Evolutionary conservation across 2,797 vertebrate genomes (phyloP).

Genomic region (Rhynchonycteris naso): DNA sequence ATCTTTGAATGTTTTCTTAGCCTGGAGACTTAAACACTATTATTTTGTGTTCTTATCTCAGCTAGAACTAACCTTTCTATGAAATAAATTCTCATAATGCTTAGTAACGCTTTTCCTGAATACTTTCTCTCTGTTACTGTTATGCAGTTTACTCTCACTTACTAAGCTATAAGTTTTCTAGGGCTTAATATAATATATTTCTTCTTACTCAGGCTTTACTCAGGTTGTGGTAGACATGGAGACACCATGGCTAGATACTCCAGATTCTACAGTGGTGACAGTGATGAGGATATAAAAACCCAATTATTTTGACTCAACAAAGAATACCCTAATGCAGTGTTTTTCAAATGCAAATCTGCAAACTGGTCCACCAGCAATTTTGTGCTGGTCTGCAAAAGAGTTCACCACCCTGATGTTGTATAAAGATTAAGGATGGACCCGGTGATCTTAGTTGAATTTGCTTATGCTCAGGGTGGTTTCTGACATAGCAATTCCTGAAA

Average conservation of each 20-base stretch:
- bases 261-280: not conserved
- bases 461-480: too few species aligned
- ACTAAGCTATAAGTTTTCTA: not conserved
- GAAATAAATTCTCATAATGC: not conserved
- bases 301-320: not conserved
- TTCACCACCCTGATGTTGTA: too few species aligned
- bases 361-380: too few species aligned
- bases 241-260: not conserved
- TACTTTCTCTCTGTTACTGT: not conserved
- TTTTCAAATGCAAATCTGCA: too few species aligned
- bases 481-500: too few species aligned
- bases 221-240: not conserved
- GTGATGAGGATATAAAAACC: not conserved
- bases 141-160: not conserved
- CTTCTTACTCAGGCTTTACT: not conserved
- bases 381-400: too few species aligned
- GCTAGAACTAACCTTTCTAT: conserved; percentile 33
- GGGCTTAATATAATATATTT: not conserved
- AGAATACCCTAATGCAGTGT: not conserved
- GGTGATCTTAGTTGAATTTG: too few species aligned
- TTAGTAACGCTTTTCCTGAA: not conserved
- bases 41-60: conserved; percentile 46
- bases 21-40: not conserved
- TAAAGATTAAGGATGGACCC: too few species aligned
- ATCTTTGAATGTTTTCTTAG: conserved; percentile 37